phyloP scores from a whole-genome alignment of 1,140 invertebrate species.

The Plectus sambesii region DNA sequence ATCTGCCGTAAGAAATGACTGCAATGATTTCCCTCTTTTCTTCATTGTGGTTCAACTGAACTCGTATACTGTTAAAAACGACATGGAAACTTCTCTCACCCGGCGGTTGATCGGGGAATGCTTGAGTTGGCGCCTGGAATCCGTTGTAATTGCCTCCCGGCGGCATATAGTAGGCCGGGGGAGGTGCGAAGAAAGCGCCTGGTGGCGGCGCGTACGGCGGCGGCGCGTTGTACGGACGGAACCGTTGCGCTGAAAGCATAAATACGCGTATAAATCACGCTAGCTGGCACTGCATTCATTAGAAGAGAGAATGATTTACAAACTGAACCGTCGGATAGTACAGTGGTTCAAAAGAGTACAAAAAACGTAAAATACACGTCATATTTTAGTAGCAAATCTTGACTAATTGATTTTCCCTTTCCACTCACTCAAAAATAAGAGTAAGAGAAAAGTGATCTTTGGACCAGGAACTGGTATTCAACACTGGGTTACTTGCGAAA shows the following conservation, averaged over 20 bases:
- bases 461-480: too few species aligned
- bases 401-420: neutral
- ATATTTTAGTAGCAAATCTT: neutral
- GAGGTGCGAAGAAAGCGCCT: slow-evolving; percentile 17
- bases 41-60: too few species aligned
- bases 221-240: slow-evolving; percentile 20
- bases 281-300: too few species aligned
- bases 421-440: too few species aligned
- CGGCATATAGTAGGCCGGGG: slow-evolving; percentile 22
- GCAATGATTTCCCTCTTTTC: too few species aligned
- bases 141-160: slow-evolving; percentile 21
- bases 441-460: too few species aligned
- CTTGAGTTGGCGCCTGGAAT: slow-evolving; percentile 23
- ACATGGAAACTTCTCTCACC: slow-evolving; percentile 8
- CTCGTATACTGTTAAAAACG: neutral
- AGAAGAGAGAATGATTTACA: too few species aligned
- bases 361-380: neutral
- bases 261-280: neutral
- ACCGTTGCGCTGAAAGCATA: slow-evolving; percentile 18
- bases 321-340: too few species aligned
- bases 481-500: too few species aligned
- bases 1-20: too few species aligned
- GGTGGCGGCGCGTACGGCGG: slow-evolving; percentile 19
- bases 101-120: slow-evolving; percentile 26
- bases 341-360: too few species aligned